phyloP scores from a whole-genome alignment of 2,113 vertebrate genomes.

The Limnothrissa miodon region DNA sequence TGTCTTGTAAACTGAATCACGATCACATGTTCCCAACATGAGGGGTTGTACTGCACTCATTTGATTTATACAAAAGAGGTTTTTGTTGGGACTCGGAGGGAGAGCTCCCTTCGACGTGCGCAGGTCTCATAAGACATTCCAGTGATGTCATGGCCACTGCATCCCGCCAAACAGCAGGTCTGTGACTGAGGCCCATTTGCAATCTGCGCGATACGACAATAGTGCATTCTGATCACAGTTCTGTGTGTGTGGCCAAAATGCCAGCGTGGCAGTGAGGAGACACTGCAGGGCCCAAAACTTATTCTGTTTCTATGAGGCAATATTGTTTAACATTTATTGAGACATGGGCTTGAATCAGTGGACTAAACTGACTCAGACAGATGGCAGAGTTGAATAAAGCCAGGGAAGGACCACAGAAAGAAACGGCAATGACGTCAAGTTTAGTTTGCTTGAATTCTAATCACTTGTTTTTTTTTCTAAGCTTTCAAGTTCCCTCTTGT shows the following conservation, averaged over 20 bases:
- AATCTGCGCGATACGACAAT: not conserved
- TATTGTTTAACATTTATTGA: not conserved
- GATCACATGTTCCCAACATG: slow-evolving; percentile 52
- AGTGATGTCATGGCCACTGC: slow-evolving; percentile 61
- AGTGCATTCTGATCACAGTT: not conserved
- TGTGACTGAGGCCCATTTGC: not conserved
- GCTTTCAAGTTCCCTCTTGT: slow-evolving; percentile 38
- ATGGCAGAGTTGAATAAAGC: not conserved
- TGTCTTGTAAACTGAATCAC: slow-evolving; percentile 41
- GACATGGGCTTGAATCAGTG: not conserved
- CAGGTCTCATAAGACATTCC: slow-evolving; percentile 53
- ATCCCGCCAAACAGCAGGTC: not conserved
- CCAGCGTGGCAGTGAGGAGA: not conserved
- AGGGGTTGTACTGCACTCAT: slow-evolving; percentile 36
- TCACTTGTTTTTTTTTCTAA: not conserved
- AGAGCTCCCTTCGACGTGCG: slow-evolving; percentile 23
- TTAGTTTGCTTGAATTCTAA: not conserved
- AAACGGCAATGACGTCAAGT: not conserved
- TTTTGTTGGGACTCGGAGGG: slow-evolving; percentile 42
- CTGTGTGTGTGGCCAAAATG: not conserved
- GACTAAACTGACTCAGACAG: not conserved
- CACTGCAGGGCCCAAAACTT: not conserved
- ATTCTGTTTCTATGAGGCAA: not conserved
- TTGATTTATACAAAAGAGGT: slow-evolving; percentile 59
- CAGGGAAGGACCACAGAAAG: not conserved